Base-by-base conservation (phyloP, 1,140 invertebrate genomes). In the Panagrolaimus sp. region DNA sequence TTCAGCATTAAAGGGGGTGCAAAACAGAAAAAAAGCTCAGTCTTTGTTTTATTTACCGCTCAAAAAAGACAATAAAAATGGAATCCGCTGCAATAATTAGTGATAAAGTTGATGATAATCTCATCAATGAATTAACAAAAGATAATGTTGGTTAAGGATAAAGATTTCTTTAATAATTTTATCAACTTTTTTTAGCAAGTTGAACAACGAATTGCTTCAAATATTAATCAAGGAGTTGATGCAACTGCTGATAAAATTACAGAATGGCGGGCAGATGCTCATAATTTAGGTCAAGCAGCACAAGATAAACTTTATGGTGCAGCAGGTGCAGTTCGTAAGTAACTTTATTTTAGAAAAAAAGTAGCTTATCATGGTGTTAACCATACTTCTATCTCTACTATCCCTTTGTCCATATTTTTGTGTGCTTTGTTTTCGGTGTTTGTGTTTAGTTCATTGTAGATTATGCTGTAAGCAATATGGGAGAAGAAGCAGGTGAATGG, bases 231-330 rank as follows among this genome's bases (percentile, higher is more conserved):
- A 20, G 51, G 51, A 25, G 51, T 57, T n/a, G 51, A 57, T 27
- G 27, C 20, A 11, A 27, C 27, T 11, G 51, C 51, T 11, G 27
- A 57, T 3, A 27, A 27, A 57, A 57, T 57, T 13, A n/a, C 51
- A 11, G 27, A 57, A 20, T 11, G 9, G 20, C 51, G 51, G n/a
- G 27, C 20, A 57, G 51, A 27, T 25, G 51, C 27, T 57, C 20
- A 20, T 25, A 57, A 16, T 27, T 57, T n/a, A 20, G 51, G 51
- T 16, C 51, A 57, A 57, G 51, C 51, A 4, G 51, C 51, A 25
- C 51, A 57, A 57, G 51, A 57, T 25, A 57, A 57, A 57, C 20
- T 27, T 27, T 57, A 57, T 16, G 51, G 51, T 57, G 51, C 51
- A 23, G 51, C 51, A 1, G 51, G 27, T 20, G 20, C 20, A 8